A percentile compares a stretch with the other conserved stretches of the same genome.
phyloP scores from a whole-genome alignment of 2,888 invertebrate species.

The Zygogramma bicolorata region DNA sequence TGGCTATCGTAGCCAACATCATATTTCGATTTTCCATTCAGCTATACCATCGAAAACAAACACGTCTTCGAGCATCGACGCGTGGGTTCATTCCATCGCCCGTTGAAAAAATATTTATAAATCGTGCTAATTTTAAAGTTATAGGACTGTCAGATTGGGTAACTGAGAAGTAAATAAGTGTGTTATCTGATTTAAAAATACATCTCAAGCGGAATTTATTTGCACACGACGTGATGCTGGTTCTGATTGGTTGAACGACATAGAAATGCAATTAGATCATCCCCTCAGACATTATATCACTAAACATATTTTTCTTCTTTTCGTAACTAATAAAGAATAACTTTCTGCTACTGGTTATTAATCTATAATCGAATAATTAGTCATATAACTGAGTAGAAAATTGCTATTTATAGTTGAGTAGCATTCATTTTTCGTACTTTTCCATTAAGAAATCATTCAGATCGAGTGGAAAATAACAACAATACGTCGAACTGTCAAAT shows the following conservation, averaged over 20 bases:
- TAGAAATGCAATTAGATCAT: not conserved
- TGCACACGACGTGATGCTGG: constrained; percentile 21
- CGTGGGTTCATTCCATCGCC: not conserved
- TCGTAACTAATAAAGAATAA: too few species aligned
- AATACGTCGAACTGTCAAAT: too few species aligned
- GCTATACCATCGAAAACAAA: not conserved
- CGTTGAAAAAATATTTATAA: constrained; percentile 22
- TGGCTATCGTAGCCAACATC: not conserved
- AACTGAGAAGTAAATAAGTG: constrained; percentile 22
- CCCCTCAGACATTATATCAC: too few species aligned
- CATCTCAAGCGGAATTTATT: constrained; percentile 24
- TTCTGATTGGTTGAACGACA: not conserved
- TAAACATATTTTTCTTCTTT: too few species aligned
- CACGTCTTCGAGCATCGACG: not conserved
- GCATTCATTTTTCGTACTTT: too few species aligned
- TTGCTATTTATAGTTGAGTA: too few species aligned
- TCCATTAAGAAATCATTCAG: too few species aligned
- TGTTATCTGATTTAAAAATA: constrained; percentile 35
- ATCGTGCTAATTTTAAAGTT: constrained; percentile 25
- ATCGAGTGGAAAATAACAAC: too few species aligned
- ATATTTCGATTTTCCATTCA: not conserved
- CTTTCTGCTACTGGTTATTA: too few species aligned
- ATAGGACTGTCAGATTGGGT: constrained; percentile 17
- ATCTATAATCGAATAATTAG: too few species aligned
- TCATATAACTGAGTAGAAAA: too few species aligned